phyloP scores from a whole-genome alignment of 2,797 vertebrate genomes.

The Pitangus sulphuratus region DNA sequence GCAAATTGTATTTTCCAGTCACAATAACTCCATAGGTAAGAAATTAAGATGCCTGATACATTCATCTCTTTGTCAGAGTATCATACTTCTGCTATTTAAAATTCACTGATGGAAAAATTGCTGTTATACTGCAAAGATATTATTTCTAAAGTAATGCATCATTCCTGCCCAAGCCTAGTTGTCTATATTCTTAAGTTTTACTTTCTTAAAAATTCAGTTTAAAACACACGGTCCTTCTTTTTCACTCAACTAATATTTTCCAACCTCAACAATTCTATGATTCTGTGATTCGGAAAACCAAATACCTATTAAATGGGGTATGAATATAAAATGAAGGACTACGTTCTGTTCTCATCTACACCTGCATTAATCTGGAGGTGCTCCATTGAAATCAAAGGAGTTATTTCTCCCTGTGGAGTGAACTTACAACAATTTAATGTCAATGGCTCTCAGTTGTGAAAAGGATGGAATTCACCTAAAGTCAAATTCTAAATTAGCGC shows the following conservation, averaged over 20 bases:
- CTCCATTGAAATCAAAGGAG: neutral
- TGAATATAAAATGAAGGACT: neutral
- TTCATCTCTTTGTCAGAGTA: neutral
- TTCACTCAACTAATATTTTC: neutral
- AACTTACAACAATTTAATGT: neutral
- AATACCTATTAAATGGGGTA: neutral
- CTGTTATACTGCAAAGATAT: neutral
- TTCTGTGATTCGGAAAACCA: neutral
- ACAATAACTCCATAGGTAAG: neutral
- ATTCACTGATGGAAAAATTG: neutral
- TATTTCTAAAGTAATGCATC: neutral
- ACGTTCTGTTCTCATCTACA: neutral
- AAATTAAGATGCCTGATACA: slow-evolving; percentile 3
- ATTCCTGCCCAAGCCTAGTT: neutral
- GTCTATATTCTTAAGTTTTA: neutral
- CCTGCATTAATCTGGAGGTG: neutral
- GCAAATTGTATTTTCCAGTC: neutral
- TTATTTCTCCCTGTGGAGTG: neutral
- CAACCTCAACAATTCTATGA: neutral
- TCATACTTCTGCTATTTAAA: neutral
- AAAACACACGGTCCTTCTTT: neutral
- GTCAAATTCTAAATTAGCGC: neutral
- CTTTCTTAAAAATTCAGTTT: neutral
- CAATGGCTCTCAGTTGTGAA: neutral
- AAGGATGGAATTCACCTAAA: neutral